These are phyloP conservation scores for Teleogryllus occipitalis DNA, from an alignment of 1,140 invertebrate genomes.

Conservation along the genomic window DNA sequence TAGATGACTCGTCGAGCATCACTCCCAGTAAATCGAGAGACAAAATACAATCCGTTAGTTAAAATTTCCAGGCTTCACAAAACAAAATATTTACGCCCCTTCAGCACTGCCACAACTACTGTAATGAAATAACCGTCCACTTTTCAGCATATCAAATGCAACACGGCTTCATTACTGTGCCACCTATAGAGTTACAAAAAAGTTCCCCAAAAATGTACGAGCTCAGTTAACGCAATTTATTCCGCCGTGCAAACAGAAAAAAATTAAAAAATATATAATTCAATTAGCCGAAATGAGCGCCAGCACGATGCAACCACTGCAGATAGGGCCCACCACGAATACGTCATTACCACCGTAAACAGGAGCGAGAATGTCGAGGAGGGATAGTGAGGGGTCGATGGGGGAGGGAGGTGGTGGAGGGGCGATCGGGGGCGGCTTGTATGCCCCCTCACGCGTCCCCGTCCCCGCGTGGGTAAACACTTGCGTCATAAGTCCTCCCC, in stretches of 20 bases:
- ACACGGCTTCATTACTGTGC: neutral
- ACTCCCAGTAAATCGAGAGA: too few relatives aligned
- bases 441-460: neutral
- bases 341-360: neutral
- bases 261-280: neutral
- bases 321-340: neutral
- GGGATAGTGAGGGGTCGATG: neutral
- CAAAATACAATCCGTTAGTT: too few relatives aligned
- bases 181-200: neutral
- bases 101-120: neutral
- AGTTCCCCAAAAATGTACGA: neutral
- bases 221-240: neutral
- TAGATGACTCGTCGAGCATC: too few relatives aligned
- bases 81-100: neutral
- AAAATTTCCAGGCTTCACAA: neutral
- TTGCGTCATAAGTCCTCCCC: too few relatives aligned
- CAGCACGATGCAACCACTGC: neutral
- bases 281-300: neutral
- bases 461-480: neutral
- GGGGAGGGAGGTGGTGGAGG: too few relatives aligned
- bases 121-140: neutral
- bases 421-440: neutral
- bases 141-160: neutral
- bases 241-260: neutral
- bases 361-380: too few relatives aligned